Base-by-base conservation (phyloP, 2,797 vertebrate genomes). In the Sternarchorhynchus goeldii region DNA sequence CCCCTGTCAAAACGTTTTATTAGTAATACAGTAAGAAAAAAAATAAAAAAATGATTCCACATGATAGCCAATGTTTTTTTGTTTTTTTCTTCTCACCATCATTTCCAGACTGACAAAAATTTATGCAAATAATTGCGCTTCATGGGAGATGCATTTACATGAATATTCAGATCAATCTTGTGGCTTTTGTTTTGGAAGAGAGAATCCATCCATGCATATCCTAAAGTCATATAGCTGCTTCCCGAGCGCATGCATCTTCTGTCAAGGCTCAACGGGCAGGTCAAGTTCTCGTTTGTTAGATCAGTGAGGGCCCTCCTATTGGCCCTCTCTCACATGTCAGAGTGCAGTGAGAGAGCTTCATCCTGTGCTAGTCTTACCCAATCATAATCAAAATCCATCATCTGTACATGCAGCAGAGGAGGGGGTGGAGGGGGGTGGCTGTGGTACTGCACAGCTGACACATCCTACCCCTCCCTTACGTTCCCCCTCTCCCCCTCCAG, bases 101-200 rank as follows among this genome's bases (percentile, higher is more conserved):
- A 65, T 58, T 53, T 34, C 59, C 55, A 18, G 32, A 64, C 62
- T 73, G 73, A 68, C 68, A 76, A 81, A 84, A 72, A 81, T 84
- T 16, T 81, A 81, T 84, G 79, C 76, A 79, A 84, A 84, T 84
- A 84, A 84, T 79, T 84, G 82, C 55, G 50, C 68, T 79, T 78
- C 56, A 76, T 78, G 81, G 73, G 76, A 77, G 64, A 76, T 50
- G 65, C 72, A 31, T 78, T 73, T 63, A 45, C 82, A 80, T 83
- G 78, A 83, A 80, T 81, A 81, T 79, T 76, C 76, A 78, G 72
- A 59, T 76, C 45, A 73, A 76, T 84, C 60, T 59, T 76, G 58
- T 53, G 31, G 73, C 73, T 39, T 81, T 84, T 81, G 79, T 79
- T 79, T 79, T 79, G 67, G 58, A 14, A 60, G 41, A 66, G 21